Evolutionary conservation across 2,797 vertebrate species (phyloP).

Genomic region (Amniataba percoides): DNA sequence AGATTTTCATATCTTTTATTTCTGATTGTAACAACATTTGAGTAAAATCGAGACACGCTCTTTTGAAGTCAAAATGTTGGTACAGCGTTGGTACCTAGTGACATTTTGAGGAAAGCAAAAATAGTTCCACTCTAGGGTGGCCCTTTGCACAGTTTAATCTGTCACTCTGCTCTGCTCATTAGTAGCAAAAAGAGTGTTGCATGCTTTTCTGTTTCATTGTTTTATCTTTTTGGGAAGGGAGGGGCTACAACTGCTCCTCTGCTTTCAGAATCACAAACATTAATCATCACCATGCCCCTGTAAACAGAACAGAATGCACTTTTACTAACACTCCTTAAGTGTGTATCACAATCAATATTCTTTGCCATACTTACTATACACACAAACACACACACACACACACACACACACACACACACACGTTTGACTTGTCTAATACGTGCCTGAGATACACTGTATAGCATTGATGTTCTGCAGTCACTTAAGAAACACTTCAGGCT

Average conservation of each 20-base stretch:
- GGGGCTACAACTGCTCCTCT: constrained; percentile 31
- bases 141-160: constrained; percentile 62
- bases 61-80: constrained; percentile 63
- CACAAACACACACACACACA: constrained; percentile 1
- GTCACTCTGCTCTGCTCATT: constrained; percentile 74
- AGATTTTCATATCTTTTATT: constrained; percentile 28
- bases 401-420: constrained; percentile 1
- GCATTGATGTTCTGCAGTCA: not conserved
- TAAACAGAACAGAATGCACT: not conserved
- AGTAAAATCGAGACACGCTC: constrained; percentile 25
- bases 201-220: constrained; percentile 56
- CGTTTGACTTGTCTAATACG: not conserved
- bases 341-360: constrained; percentile 11
- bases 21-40: constrained; percentile 28
- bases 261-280: constrained; percentile 33
- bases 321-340: constrained; percentile 6
- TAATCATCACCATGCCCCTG: constrained; percentile 16
- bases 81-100: constrained; percentile 46
- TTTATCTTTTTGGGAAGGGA: constrained; percentile 48
- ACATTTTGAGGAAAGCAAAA: constrained; percentile 68
- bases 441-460: not conserved
- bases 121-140: constrained; percentile 60
- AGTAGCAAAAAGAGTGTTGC: constrained; percentile 45
- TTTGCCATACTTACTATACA: not conserved
- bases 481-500: not conserved